Evolutionary conservation across 53 echinoderm and acorn worm genomes (phyloP), one percentile per base, ranked within the genome.

Genomic region (Luidia sarsii): DNA sequence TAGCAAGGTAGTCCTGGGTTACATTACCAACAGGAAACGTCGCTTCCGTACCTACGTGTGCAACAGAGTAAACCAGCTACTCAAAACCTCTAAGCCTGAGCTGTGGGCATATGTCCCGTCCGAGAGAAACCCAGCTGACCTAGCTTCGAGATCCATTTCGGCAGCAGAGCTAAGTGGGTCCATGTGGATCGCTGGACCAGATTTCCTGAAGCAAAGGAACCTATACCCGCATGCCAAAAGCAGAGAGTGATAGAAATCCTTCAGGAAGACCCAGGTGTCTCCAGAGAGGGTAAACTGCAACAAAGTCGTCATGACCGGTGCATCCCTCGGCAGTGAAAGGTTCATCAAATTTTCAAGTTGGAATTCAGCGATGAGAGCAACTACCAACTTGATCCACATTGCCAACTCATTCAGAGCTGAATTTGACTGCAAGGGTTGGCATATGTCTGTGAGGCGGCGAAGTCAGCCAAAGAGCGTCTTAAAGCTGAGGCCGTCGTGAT

Each of bases 341-440:
- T 80, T 89, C 51, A 27, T 45, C 35, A 83, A 64, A 49, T 89
- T 85, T 62, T 89, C 84, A 39, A 66, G 29, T 24, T 89, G 89
- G 89, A 36, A 79, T 39, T 75, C 83, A 4, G 20, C 63, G 19
- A 50, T 67, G 9, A 84, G 89, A 51, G 80, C 84, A 2, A 59
- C 62, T 15, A 30, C 75, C 23, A 70, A 75, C 50, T 70, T 84
- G n/a, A 20, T 84, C 30, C 68, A 79, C 70, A 55, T 77, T 22
- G 28, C 60, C 2, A 28, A 6, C 14, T 24, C 60, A 59, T 2
- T 35, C 37, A 35, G 19, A 33, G 64, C 3, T 18, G 20, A n/a
- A 6, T 63, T 32, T n/a, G 33, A 35, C 33, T 16, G 64, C 59
- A 6, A 59, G 30, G 27, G 23, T 29, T 13, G 59, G 59, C 31